A percentile compares a stretch with the other conserved stretches of the same genome.
These are phyloP conservation scores for Geodia barretti DNA, from an alignment of 37 sponge, comb jelly and placozoan species.

Conservation along the genomic window DNA sequence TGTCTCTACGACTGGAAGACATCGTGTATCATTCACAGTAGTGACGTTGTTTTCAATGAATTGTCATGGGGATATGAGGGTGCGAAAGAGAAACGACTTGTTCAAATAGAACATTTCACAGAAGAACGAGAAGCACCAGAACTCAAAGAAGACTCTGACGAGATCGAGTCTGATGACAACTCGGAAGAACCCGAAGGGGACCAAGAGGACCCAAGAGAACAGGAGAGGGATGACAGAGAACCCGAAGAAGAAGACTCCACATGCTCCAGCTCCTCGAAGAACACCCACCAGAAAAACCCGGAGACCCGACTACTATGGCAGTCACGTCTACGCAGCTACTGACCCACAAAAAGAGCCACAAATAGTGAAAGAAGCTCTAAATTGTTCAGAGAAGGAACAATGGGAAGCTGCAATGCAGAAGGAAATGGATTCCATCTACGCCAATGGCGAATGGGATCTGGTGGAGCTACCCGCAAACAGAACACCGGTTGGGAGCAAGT, in stretches of 20 bases:
- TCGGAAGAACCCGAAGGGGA: not conserved
- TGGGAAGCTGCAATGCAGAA: conserved; percentile 53
- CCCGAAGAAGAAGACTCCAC: no score
- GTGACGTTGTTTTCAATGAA: conserved; percentile 66
- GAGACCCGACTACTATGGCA: conserved; percentile 52
- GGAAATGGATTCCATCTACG: conserved; percentile 51
- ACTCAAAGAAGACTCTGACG: conserved; percentile 27
- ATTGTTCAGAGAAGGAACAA: conserved; percentile 31
- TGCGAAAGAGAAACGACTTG: conserved; percentile 9
- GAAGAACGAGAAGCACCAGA: conserved; percentile 6
- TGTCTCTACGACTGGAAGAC: conserved; percentile 42
- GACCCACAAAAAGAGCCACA: conserved; percentile 38
- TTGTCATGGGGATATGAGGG: conserved; percentile 15
- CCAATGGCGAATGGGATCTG: conserved; percentile 58
- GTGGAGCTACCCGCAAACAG: conserved; percentile 39
- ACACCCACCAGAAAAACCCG: conserved; percentile 24
- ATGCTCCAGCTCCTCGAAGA: conserved; percentile 11
- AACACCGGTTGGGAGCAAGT: conserved; percentile 60
- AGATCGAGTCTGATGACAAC: not conserved
- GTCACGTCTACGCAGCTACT: conserved; percentile 12
- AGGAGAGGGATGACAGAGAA: no score
- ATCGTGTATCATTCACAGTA: conserved; percentile 28
- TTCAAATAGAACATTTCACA: conserved; percentile 7
- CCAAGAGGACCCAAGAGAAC: conserved; percentile 10
- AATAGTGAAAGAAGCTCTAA: conserved; percentile 35